These are phyloP conservation scores for Gymnosoma rotundatum DNA, from an alignment of 2,888 invertebrate species.

Conservation along the genomic window DNA sequence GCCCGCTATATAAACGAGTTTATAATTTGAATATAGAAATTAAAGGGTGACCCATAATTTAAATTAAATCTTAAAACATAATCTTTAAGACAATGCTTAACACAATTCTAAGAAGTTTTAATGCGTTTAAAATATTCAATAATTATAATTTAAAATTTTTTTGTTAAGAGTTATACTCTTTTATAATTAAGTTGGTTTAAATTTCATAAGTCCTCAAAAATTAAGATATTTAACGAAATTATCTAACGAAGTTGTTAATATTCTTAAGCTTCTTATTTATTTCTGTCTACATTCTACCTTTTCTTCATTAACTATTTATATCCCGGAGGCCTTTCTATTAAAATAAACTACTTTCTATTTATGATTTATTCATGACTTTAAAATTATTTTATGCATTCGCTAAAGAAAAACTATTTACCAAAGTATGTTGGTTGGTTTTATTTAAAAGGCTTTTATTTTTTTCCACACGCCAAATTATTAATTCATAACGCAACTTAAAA, in stretches of 20 bases:
- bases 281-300: constrained; percentile 5
- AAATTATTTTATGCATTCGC: constrained; percentile 36
- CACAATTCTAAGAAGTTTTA: no score
- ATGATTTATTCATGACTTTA: constrained; percentile 55
- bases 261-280: not conserved
- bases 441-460: constrained; percentile 36
- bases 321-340: constrained; percentile 32
- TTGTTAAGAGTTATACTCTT: no score
- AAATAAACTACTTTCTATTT: constrained; percentile 30
- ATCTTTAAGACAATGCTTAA: no score
- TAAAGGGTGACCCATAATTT: no score
- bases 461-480: constrained; percentile 52
- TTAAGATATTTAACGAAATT: no score
- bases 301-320: constrained; percentile 39
- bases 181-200: no score
- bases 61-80: no score
- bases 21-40: no score
- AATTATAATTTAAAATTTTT: no score
- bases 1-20: no score
- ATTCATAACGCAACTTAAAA: constrained; percentile 66
- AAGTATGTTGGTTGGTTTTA: constrained; percentile 23
- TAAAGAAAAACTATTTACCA: not conserved
- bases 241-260: not conserved
- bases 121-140: no score
- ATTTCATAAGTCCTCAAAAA: no score